A percentile compares a stretch with the other conserved stretches of the same genome.
Conservation (phyloP, 2,888 invertebrate species). For the Drosophila gaucha region DNA sequence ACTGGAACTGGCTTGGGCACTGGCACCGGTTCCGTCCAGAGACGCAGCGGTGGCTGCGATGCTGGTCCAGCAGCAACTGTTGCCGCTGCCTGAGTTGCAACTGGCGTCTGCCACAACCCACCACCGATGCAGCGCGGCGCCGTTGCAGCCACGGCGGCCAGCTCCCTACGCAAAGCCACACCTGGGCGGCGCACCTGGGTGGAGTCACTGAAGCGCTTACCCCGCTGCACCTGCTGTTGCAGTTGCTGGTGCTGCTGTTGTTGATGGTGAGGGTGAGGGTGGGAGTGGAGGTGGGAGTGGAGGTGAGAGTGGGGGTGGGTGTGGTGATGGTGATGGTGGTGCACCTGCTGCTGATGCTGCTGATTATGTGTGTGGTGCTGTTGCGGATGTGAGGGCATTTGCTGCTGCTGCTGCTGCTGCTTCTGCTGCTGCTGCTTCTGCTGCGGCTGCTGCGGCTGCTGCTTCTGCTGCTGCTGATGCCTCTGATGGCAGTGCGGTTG, state of each 20-base stretch:
- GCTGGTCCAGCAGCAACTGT: slow-evolving; percentile 3
- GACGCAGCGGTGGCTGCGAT: not conserved
- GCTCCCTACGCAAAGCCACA: slow-evolving; percentile 19
- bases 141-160: slow-evolving; percentile 45
- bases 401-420: not conserved
- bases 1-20: slow-evolving; percentile 10
- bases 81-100: not conserved
- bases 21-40: slow-evolving; percentile 12
- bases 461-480: not conserved
- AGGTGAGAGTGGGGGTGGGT: not conserved
- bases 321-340: not conserved
- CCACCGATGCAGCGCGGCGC: slow-evolving; percentile 21
- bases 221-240: not conserved
- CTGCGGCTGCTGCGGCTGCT: slow-evolving; percentile 1
- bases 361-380: slow-evolving; percentile 8
- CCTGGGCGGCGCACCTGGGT: not conserved
- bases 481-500: not conserved
- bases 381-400: not conserved
- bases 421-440: not conserved
- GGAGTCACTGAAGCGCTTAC: not conserved
- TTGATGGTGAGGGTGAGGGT: not conserved
- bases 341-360: not conserved
- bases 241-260: not conserved
- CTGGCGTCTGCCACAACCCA: slow-evolving; percentile 40
- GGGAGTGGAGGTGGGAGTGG: too few species aligned